Conservation (phyloP, 2,797 vertebrate species). For the Saxicola maurus region DNA sequence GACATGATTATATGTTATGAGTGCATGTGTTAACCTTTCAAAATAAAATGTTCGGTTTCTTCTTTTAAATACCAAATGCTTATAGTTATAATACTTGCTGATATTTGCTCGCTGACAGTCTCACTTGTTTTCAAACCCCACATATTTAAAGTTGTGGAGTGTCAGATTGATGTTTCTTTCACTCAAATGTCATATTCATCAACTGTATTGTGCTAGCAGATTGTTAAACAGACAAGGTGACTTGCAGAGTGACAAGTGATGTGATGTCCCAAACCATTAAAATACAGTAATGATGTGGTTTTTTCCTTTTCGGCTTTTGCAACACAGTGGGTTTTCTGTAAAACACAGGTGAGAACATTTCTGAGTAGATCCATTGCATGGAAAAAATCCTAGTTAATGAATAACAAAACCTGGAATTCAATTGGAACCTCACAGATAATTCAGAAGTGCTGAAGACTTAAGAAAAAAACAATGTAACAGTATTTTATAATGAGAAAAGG, state of each 20-base stretch:
- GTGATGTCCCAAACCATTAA: constrained; percentile 58
- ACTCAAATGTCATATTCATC: constrained; percentile 57
- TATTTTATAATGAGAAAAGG: neutral
- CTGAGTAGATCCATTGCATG: neutral
- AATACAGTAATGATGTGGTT: neutral
- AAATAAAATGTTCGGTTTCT: constrained; percentile 40
- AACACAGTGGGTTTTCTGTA: neutral
- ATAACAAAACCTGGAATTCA: neutral
- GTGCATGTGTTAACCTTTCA: constrained; percentile 43
- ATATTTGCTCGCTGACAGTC: constrained; percentile 57
- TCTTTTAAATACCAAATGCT: constrained; percentile 35
- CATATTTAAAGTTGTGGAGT: constrained; percentile 39
- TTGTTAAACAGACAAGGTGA: constrained; percentile 64
- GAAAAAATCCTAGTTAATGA: neutral
- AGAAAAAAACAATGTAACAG: neutral
- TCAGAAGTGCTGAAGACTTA: neutral
- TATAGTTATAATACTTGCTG: constrained; percentile 33
- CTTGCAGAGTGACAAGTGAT: constrained; percentile 53
- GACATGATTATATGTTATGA: constrained; percentile 50
- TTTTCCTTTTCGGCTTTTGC: constrained; percentile 9
- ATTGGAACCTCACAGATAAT: neutral
- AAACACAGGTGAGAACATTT: neutral
- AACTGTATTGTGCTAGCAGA: constrained; percentile 51
- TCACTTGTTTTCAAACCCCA: constrained; percentile 49
- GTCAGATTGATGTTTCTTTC: constrained; percentile 60